Evolutionary conservation across 2,888 invertebrate species (phyloP).

Genomic region (Poecilus cupreus): DNA sequence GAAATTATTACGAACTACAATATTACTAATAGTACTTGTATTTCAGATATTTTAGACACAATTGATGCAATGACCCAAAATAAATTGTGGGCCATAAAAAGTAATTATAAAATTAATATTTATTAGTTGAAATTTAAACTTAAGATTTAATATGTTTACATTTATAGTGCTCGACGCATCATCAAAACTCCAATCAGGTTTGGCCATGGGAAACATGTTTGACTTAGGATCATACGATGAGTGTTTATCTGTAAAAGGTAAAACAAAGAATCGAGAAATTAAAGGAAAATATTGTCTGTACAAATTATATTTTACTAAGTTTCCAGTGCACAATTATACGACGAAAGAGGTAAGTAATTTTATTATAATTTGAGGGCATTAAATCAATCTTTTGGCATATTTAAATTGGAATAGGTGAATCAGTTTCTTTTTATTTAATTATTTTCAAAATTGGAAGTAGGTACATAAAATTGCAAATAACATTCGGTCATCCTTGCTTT

Average conservation of each 20-base stretch:
- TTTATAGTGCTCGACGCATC: constrained; percentile 57
- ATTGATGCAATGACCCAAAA: not conserved
- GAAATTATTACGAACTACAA: not conserved
- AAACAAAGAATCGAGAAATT: not conserved
- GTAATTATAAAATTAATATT: constrained; percentile 19
- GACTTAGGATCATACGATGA: constrained; percentile 58
- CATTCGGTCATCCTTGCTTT: too few species aligned
- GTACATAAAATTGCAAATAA: too few species aligned
- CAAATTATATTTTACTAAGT: not conserved
- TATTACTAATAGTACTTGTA: constrained; percentile 13
- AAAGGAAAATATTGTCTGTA: constrained; percentile 58
- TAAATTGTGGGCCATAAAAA: constrained; percentile 40
- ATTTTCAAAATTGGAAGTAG: too few species aligned
- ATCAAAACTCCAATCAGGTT: constrained; percentile 56
- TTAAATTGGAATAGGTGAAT: too few species aligned
- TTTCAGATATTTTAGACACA: not conserved
- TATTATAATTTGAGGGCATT: too few species aligned
- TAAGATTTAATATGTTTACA: not conserved
- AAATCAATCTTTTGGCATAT: too few species aligned
- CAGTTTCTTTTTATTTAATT: too few species aligned
- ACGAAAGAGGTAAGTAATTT: not conserved
- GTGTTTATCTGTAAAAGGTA: constrained; percentile 41
- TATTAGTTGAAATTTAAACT: not conserved
- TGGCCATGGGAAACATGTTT: constrained; percentile 41
- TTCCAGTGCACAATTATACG: not conserved